Evolutionary conservation across 1,140 invertebrate genomes (phyloP).

Genomic region (Tyrophagus putrescentiae): DNA sequence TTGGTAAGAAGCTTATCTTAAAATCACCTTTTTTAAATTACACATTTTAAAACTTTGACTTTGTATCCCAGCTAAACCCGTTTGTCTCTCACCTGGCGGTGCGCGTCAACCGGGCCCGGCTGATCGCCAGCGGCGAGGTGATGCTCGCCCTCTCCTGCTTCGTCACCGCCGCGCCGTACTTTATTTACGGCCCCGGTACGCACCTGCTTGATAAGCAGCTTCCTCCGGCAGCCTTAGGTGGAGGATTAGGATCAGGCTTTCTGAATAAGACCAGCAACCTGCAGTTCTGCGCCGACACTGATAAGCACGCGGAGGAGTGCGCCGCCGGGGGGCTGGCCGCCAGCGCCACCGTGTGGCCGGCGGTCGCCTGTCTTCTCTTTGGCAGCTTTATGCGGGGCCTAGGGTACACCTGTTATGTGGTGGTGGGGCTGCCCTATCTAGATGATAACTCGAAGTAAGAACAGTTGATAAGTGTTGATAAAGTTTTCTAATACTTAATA

Average conservation of each 20-base stretch:
- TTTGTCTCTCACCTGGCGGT: constrained; percentile 50
- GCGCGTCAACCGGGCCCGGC: constrained; percentile 48
- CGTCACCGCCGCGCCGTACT: constrained; percentile 48
- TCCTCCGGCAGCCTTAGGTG: too few species aligned
- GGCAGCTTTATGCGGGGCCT: constrained; percentile 33
- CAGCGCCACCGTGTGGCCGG: constrained; percentile 4
- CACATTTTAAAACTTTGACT: background rate
- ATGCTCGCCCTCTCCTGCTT: constrained; percentile 50
- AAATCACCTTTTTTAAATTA: background rate
- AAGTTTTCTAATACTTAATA: too few species aligned
- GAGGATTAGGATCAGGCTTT: too few species aligned
- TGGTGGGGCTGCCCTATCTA: constrained; percentile 30
- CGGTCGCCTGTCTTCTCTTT: constrained; percentile 1
- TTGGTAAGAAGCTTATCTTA: constrained; percentile 17
- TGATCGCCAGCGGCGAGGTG: constrained; percentile 51
- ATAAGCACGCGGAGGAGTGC: too few species aligned
- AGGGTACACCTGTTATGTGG: constrained; percentile 25
- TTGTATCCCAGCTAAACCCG: constrained; percentile 19
- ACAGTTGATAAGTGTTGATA: too few species aligned
- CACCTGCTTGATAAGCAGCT: constrained; percentile 51
- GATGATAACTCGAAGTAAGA: constrained; percentile 32
- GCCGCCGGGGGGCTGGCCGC: too few species aligned
- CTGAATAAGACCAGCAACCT: too few species aligned
- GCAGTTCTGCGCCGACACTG: too few species aligned
- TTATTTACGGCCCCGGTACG: constrained; percentile 53